Evolutionary conservation across 1,140 invertebrate genomes (phyloP).

Genomic region (Luehdorfia chinensis): DNA sequence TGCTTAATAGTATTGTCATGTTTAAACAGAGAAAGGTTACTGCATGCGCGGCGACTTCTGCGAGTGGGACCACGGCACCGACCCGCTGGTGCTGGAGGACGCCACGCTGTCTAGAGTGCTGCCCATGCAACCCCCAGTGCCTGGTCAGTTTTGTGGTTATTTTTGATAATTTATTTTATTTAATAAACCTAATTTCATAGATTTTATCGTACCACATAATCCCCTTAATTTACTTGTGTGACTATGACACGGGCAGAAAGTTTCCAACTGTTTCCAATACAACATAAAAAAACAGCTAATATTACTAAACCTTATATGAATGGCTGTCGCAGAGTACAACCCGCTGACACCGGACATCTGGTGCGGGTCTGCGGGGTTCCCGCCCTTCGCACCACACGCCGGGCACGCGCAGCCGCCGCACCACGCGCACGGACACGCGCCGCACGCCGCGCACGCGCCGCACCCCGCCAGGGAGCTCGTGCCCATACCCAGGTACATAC

Average conservation of each 20-base stretch:
- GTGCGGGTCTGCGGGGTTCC: slow-evolving; percentile 59
- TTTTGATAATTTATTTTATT: too few species aligned
- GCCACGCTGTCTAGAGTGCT: slow-evolving; percentile 75
- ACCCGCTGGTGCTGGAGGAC: slow-evolving; percentile 96
- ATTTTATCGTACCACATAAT: too few species aligned
- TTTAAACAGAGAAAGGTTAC: slow-evolving; percentile 89
- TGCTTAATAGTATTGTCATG: too few species aligned
- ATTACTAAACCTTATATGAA: too few species aligned
- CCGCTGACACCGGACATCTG: slow-evolving; percentile 91
- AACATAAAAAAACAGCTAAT: too few species aligned
- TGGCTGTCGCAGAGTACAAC: slow-evolving; percentile 88
- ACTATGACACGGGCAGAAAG: too few species aligned
- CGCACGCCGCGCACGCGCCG: slow-evolving; percentile 33
- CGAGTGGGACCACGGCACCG: slow-evolving; percentile 95
- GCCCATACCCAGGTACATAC: slow-evolving; percentile 54
- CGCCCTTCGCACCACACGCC: slow-evolving; percentile 25
- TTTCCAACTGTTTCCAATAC: too few species aligned
- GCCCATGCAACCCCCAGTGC: slow-evolving; percentile 64
- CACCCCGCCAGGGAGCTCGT: slow-evolving; percentile 58
- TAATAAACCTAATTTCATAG: too few species aligned
- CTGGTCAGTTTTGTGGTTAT: slow-evolving; percentile 34
- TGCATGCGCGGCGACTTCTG: slow-evolving; percentile 97
- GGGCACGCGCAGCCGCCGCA: slow-evolving; percentile 39
- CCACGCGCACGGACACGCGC: slow-evolving; percentile 31
- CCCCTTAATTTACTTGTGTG: too few species aligned